phyloP scores from a whole-genome alignment of 1,140 invertebrate species.

The Solenopsis fugax region DNA sequence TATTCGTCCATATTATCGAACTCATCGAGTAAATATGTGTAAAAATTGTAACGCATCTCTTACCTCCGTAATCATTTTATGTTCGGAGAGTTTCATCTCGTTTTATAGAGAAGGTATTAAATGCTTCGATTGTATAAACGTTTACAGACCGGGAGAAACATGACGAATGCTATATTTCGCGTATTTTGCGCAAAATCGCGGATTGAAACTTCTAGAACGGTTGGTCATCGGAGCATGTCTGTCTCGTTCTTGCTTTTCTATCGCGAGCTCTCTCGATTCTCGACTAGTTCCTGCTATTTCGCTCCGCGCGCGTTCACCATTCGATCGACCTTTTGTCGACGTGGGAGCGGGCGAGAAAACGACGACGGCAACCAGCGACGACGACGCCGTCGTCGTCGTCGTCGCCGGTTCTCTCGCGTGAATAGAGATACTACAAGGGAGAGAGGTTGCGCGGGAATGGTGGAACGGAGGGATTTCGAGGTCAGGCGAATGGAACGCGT shows the following conservation, averaged over 20 bases:
- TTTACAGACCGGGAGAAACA: slow-evolving; percentile 18
- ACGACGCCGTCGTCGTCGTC: neutral
- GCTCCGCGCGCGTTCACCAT: slow-evolving; percentile 29
- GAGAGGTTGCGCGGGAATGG: neutral
- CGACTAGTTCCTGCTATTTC: slow-evolving; percentile 43
- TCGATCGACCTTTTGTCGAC: slow-evolving; percentile 59
- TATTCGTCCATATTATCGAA: neutral
- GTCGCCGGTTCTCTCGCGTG: slow-evolving; percentile 23
- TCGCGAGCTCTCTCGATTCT: slow-evolving; percentile 34
- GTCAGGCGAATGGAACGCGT: slow-evolving; percentile 58
- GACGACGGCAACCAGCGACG: neutral
- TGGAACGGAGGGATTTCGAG: slow-evolving; percentile 40
- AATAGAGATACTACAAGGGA: slow-evolving; percentile 40
- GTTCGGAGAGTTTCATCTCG: neutral
- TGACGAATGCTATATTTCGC: slow-evolving; percentile 6
- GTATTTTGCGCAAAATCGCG: slow-evolving; percentile 9
- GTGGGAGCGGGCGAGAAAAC: slow-evolving; percentile 38
- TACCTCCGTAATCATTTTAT: neutral
- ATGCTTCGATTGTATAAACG: slow-evolving; percentile 22
- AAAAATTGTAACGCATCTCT: neutral
- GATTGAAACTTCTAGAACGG: slow-evolving; percentile 38
- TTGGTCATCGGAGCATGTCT: neutral
- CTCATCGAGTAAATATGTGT: neutral
- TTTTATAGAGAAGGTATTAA: neutral
- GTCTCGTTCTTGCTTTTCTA: slow-evolving; percentile 26